phyloP scores from a whole-genome alignment of 2,113 vertebrate genomes.

The Actinemys pallida region DNA sequence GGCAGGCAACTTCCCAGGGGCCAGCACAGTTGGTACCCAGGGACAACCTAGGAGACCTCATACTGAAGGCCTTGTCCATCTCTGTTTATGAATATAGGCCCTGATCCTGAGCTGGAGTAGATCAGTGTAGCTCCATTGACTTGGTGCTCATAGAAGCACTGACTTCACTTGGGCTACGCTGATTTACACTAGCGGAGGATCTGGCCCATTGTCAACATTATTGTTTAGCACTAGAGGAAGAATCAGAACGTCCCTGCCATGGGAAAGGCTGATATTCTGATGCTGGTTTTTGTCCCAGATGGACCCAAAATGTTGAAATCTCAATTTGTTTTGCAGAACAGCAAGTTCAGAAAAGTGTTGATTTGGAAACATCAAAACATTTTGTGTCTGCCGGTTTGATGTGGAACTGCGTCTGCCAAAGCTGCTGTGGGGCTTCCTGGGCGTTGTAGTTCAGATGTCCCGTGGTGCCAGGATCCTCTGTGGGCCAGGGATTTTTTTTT shows the following conservation, averaged over 20 bases:
- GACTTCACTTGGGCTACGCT: background rate
- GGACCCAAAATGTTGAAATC: background rate
- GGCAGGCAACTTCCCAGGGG: fast-evolving
- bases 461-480: background rate
- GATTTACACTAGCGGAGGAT: background rate
- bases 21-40: background rate
- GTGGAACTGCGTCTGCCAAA: background rate
- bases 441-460: background rate
- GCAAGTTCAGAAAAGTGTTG: background rate
- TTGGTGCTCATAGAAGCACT: background rate
- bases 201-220: background rate
- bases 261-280: background rate
- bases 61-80: background rate
- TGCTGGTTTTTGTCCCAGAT: background rate
- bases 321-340: background rate
- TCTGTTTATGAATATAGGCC: background rate
- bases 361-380: background rate
- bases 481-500: background rate
- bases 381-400: background rate
- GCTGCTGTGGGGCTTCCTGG: background rate
- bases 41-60: background rate
- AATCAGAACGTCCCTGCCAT: background rate
- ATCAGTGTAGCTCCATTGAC: background rate
- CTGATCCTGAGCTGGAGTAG: background rate
- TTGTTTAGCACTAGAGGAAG: background rate